Evolutionary conservation across 2,888 invertebrate genomes (phyloP).

Genomic region (Dynastes tityus): DNA sequence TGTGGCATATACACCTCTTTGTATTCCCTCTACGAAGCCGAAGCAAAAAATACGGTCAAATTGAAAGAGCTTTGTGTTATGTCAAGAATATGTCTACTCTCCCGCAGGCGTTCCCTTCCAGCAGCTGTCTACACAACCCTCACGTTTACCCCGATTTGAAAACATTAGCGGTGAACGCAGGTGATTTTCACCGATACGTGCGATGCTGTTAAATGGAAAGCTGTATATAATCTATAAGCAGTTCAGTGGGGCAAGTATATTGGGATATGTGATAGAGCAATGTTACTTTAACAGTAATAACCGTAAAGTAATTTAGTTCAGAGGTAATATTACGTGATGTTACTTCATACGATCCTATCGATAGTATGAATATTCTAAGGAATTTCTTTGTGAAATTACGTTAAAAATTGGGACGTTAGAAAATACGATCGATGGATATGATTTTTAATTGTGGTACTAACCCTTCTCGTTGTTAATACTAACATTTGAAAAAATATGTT

Average conservation of each 20-base stretch:
- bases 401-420: too few relatives aligned
- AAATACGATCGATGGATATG: too few relatives aligned
- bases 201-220: background rate
- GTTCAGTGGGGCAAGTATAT: background rate
- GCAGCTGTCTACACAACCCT: slow-evolving; percentile 45
- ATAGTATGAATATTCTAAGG: too few relatives aligned
- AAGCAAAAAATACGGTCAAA: slow-evolving; percentile 1
- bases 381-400: too few relatives aligned
- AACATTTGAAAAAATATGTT: too few relatives aligned
- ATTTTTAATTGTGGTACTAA: too few relatives aligned
- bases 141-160: slow-evolving; percentile 37
- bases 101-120: slow-evolving; percentile 10
- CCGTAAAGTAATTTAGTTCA: background rate
- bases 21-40: background rate
- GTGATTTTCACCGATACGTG: slow-evolving; percentile 36
- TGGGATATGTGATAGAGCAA: too few relatives aligned
- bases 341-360: background rate
- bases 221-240: slow-evolving; percentile 5
- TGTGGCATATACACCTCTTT: background rate
- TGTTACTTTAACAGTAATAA: background rate
- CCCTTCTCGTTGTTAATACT: too few relatives aligned
- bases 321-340: background rate
- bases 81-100: slow-evolving; percentile 16
- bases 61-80: slow-evolving; percentile 23
- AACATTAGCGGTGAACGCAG: slow-evolving; percentile 43